Base-by-base conservation (phyloP, 2,797 vertebrate genomes). In the Bryconaethiops microstoma region DNA sequence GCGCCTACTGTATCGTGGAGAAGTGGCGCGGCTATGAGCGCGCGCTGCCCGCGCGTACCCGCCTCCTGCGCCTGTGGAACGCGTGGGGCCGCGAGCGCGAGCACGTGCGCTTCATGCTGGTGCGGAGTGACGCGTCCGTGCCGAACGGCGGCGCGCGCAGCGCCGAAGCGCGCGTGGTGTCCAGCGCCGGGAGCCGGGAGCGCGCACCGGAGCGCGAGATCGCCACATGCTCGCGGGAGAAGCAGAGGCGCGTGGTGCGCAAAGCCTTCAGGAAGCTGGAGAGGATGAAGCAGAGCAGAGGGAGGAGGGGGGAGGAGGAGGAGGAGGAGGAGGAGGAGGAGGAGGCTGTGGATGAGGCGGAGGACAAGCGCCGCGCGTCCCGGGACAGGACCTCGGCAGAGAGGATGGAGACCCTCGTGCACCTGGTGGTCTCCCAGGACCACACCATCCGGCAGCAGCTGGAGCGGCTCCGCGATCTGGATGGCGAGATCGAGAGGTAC, bases 1-100 rank as follows among this genome's bases (percentile, higher is more conserved):
- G 96, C 79, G 94, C 95, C 59, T 98, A 99, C 87, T 98, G 97
- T 90, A 93, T 99, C 64, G 97, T 98, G 92, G 98, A 99, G 92
- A 99, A 98, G 86, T 99, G 97, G 98, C 92, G 98, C 39, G 98
- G 98, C 74, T 98, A 96, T 84, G 98, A 99, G 94, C 92, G 98
- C 89, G 96, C 92, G 83, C 86, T 99, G 85, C 98, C 97, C 72
- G 96, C 96, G 92, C 96, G 97, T 91, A 99, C 97, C 19, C 96
- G 95, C 80, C 93, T 99, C 84, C 90, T 99, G 72, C 92, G 97
- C 62, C 95, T 99, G 73, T 98, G 97, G 97, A 91, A 91, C 67
- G 97, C 97, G 17, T 99, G 98, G 98, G 97, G 97, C 0, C 96
- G 95, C 80, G 97, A 99, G 90, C 96, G 95, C 84, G 95, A 95